Evolutionary conservation across 2,113 vertebrate genomes (phyloP), one percentile per base, ranked within the genome.

Genomic region (Cyanoderma ruficeps): DNA sequence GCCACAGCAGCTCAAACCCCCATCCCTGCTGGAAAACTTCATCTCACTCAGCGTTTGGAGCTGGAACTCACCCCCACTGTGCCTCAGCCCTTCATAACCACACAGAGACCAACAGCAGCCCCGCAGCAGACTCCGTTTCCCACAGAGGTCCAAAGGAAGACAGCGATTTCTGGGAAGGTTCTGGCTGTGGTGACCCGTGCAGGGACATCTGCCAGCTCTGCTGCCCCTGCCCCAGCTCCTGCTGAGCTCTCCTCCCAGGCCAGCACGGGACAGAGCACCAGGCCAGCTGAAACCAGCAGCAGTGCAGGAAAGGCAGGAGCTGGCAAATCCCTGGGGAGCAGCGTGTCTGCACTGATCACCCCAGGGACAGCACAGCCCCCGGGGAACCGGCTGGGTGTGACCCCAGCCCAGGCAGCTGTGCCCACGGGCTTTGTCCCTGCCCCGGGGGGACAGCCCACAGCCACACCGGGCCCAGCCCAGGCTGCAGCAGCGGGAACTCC

Each of bases 101-200:
- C 70, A 3, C 67, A 18, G 56, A 33, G 1, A 23, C 20, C 69
- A 13, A 1, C 25, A 13, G 1, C 3, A 39, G 52, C 70, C 14
- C 12, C 56, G 2, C 42, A 0, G 2, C 63, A 1, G 17, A 0
- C n/a, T 23, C 19, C 3, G 0, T 7, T 37, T 5, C 5, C 79
- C 65, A 8, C 64, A 2, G 37, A 39, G 53, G 1, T 22, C 52
- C 93, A n/a, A 1, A 20, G 3, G 35, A 23, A 42, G 60, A 3
- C 39, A 8, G 3, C 37, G 2, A 2, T 16, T 47, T 13, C 80
- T 42, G 68, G 49, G 56, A 6, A 33, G 5, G 30, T 7, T 13
- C 7, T 63, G 85, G 35, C 83, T 12, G 21, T 35, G 33, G 1
- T 59, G 35, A 42, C 5, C 28, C 64, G 3, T 1, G 39, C 71